These are phyloP conservation scores for Rhagoletis zephyria DNA, from an alignment of 1,140 invertebrate species.

Conservation along the genomic window DNA sequence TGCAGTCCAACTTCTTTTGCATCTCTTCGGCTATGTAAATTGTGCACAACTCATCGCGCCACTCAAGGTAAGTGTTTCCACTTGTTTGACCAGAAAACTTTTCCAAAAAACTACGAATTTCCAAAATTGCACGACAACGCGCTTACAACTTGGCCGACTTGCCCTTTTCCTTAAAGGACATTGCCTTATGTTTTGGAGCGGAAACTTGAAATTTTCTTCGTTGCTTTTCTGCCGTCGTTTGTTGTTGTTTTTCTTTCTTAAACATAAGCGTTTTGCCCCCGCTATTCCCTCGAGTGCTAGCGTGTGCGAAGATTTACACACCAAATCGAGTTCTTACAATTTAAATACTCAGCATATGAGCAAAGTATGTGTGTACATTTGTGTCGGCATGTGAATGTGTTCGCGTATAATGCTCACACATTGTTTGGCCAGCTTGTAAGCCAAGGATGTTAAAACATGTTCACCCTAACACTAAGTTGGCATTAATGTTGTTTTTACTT, in stretches of 20 bases:
- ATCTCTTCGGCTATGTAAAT: slow-evolving; percentile 21
- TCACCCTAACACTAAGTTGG: slow-evolving; percentile 32
- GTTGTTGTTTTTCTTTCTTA: no score
- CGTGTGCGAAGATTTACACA: slow-evolving; percentile 22
- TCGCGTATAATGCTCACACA: slow-evolving; percentile 1
- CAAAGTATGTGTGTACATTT: not conserved
- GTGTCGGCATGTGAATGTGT: no score
- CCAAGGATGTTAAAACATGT: slow-evolving; percentile 32
- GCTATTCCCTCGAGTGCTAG: not conserved
- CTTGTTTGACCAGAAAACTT: slow-evolving; percentile 51
- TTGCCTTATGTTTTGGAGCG: not conserved
- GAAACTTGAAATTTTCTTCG: slow-evolving; percentile 37
- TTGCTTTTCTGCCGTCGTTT: not conserved
- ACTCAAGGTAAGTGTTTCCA: slow-evolving; percentile 51
- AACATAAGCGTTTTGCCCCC: not conserved
- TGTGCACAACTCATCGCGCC: slow-evolving; percentile 45
- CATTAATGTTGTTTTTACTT: slow-evolving; percentile 27
- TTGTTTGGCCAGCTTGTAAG: slow-evolving; percentile 42
- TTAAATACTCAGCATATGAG: not conserved
- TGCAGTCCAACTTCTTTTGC: not conserved
- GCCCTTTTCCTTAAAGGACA: slow-evolving; percentile 38
- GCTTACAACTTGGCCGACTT: slow-evolving; percentile 42
- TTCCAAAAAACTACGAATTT: slow-evolving; percentile 45
- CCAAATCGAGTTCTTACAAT: slow-evolving; percentile 34
- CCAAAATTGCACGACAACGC: slow-evolving; percentile 51